Conservation (phyloP, 2,888 invertebrate genomes). For the Ceriagrion tenellum region DNA sequence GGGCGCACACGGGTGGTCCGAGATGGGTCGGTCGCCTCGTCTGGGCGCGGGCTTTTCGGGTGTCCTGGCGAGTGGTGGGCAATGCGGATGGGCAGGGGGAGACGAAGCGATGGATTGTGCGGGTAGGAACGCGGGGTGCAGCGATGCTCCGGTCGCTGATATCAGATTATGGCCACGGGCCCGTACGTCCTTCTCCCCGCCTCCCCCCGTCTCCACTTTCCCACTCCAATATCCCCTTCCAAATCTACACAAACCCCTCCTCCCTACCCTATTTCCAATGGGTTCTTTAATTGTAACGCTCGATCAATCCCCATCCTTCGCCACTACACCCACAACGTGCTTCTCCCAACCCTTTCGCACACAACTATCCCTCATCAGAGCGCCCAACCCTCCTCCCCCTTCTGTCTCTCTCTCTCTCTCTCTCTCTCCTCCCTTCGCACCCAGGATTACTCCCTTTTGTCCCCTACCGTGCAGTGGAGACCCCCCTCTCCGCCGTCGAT, state of each 20-base stretch:
- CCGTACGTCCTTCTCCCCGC: background rate
- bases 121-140: background rate
- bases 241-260: background rate
- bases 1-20: background rate
- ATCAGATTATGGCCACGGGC: slow-evolving; percentile 65
- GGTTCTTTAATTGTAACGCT: slow-evolving; percentile 63
- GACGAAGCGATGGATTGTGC: slow-evolving; percentile 29
- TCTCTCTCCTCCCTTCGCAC: background rate
- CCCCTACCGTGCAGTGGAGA: background rate
- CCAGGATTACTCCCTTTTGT: background rate
- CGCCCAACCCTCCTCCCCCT: background rate
- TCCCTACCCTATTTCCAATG: background rate
- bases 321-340: background rate
- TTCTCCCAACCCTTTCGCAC: background rate
- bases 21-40: background rate
- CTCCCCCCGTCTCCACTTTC: background rate
- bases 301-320: slow-evolving; percentile 44
- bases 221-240: background rate
- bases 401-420: background rate
- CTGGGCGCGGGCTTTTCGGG: slow-evolving; percentile 36
- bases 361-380: slow-evolving; percentile 3
- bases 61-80: background rate
- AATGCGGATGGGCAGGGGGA: background rate
- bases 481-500: background rate
- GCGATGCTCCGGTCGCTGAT: slow-evolving; percentile 25